Base-by-base conservation (phyloP, 2,888 invertebrate species). In the Euzophera pinguis region DNA sequence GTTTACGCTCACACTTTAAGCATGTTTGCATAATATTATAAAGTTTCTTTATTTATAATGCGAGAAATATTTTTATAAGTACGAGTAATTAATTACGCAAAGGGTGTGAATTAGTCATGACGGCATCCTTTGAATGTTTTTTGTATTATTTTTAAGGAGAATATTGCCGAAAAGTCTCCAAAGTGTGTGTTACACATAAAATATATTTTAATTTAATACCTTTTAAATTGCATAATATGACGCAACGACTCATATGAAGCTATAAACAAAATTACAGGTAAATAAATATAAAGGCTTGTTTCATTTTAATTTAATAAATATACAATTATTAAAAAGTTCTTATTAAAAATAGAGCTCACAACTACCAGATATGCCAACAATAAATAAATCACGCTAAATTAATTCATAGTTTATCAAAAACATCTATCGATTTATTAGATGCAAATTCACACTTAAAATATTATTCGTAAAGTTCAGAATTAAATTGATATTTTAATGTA, bases 301-400 rank as follows among this genome's bases (percentile, higher is more conserved):
- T n/a, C n/a, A n/a, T n/a, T n/a, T n/a, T n/a, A n/a, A n/a, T n/a
- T n/a, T n/a, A n/a, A n/a, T n/a, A n/a, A n/a, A n/a, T n/a, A n/a
- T n/a, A n/a, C n/a, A n/a, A n/a, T n/a, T n/a, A n/a, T n/a, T n/a
- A n/a, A n/a, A n/a, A n/a, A n/a, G n/a, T n/a, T n/a, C n/a, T n/a
- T n/a, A n/a, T n/a, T 12, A 14, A 34, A 34, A 34, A 32, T 10
- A 45, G 45, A 45, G 13, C n/a, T 29, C 16, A 45, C 16, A 45
- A 16, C 8, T 5, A 45, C 13, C 34, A 45, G 45, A 45, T 13
- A 32, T 13, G 45, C 1, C 7, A 8, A 45, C 43, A 45, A 34
- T 45, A 45, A 45, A 45, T 32, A 45, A 45, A 34, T 45, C 45
- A 45, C 16, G 13, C 14, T 34, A 45, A 45, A 45, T 34, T 45